Evolutionary conservation across 2,888 invertebrate species (phyloP).

Genomic region (Hydrotaea cyrtoneurina): DNA sequence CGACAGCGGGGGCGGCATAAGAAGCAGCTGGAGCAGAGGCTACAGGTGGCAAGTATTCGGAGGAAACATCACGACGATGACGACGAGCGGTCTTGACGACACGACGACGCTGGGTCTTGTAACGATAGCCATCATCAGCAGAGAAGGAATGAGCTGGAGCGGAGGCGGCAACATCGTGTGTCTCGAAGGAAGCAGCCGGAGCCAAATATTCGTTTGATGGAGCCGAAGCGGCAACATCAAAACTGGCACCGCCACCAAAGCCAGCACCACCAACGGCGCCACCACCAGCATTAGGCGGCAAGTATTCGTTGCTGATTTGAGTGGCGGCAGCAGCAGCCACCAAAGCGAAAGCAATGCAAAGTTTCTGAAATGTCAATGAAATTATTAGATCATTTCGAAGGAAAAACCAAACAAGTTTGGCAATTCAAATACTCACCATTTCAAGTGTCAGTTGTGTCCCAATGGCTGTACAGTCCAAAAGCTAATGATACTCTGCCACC

Average conservation of each 20-base stretch:
- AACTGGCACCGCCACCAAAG: constrained; percentile 68
- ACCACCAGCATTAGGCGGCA: constrained; percentile 53
- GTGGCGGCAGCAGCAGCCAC: constrained; percentile 76
- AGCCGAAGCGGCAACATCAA: constrained; percentile 27
- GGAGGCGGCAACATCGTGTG: neutral
- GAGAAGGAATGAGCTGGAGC: constrained; percentile 51
- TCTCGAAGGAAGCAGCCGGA: constrained; percentile 36
- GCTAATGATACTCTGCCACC: constrained; percentile 74
- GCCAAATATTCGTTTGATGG: constrained; percentile 41
- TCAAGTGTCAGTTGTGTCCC: constrained; percentile 40
- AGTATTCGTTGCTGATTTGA: constrained; percentile 76
- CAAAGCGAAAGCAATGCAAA: constrained; percentile 75
- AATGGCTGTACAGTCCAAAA: constrained; percentile 72
- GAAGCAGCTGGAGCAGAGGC: constrained; percentile 68
- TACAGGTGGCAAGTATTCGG: constrained; percentile 72
- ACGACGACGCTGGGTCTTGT: constrained; percentile 62
- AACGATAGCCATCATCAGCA: constrained; percentile 60
- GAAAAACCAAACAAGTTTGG: neutral
- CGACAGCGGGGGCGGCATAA: constrained; percentile 59
- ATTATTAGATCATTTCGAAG: neutral
- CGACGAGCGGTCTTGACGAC: constrained; percentile 56
- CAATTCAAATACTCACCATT: neutral
- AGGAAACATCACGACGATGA: constrained; percentile 67
- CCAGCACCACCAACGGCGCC: constrained; percentile 41
- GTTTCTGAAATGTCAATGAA: constrained; percentile 70